phyloP scores from a whole-genome alignment of 2,113 vertebrate genomes.

The Tragelaphus buxtoni region DNA sequence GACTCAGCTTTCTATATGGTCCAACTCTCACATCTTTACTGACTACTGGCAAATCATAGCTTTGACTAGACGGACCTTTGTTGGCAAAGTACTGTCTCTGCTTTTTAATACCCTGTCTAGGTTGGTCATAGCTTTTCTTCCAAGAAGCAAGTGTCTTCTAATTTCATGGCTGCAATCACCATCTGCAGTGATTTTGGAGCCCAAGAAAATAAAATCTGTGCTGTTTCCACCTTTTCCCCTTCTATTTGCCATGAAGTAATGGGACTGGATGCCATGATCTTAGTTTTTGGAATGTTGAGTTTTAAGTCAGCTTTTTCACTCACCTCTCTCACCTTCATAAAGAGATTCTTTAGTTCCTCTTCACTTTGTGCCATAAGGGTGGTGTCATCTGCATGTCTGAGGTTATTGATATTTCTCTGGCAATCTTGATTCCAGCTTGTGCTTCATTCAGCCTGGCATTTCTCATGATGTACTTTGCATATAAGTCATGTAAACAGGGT shows the following conservation, averaged over 20 bases:
- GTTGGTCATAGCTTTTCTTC: neutral
- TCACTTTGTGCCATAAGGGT: neutral
- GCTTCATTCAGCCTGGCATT: neutral
- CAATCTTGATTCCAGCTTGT: neutral
- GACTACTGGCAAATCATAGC: neutral
- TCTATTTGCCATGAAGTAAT: neutral
- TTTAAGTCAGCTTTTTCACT: neutral
- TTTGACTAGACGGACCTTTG: neutral
- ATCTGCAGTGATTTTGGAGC: neutral
- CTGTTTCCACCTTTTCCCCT: neutral
- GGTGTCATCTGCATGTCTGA: neutral
- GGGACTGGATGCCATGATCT: neutral
- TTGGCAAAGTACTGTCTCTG: neutral
- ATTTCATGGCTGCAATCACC: neutral
- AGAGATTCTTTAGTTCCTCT: neutral
- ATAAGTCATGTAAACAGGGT: neutral
- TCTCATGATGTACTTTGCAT: neutral
- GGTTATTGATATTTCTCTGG: neutral
- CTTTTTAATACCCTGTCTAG: neutral
- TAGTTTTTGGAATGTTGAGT: neutral
- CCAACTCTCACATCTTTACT: neutral
- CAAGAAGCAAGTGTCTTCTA: neutral
- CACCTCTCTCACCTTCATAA: neutral
- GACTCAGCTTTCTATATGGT: neutral
- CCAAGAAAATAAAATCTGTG: neutral